Evolutionary conservation across 2,113 vertebrate species (phyloP).

Genomic region (Trachemys scripta): DNA sequence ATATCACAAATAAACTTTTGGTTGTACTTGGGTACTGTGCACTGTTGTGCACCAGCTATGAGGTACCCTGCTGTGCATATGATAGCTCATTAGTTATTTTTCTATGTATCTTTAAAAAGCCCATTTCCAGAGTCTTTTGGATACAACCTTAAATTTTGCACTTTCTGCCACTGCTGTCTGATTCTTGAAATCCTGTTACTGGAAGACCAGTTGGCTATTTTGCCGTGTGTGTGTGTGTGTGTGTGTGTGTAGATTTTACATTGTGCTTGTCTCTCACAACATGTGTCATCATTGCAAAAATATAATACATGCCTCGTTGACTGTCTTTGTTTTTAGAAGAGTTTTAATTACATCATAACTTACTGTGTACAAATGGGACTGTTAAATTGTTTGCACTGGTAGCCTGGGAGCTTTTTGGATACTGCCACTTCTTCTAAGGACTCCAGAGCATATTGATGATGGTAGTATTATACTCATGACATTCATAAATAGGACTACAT

Average conservation of each 20-base stretch:
- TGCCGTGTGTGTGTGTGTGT: not conserved
- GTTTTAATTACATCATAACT: rapidly evolving
- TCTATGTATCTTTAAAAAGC: not conserved
- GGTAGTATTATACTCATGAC: not conserved
- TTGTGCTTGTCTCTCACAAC: not conserved
- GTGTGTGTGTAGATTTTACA: not conserved
- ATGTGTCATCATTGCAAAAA: not conserved
- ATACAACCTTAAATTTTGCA: not conserved
- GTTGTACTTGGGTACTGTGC: not conserved
- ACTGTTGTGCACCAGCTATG: not conserved
- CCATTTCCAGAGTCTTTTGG: not conserved
- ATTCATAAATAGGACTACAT: not conserved
- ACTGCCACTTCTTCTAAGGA: not conserved
- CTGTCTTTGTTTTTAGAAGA: not conserved
- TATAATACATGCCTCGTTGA: rapidly evolving
- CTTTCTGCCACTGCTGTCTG: not conserved
- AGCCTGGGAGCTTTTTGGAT: not conserved
- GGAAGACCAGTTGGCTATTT: not conserved
- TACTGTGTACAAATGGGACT: rapidly evolving
- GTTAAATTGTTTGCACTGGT: not conserved
- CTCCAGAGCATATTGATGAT: not conserved
- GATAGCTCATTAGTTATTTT: not conserved
- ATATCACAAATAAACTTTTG: not conserved
- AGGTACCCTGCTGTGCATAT: not conserved
- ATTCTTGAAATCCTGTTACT: not conserved